A percentile compares a stretch with the other conserved stretches of the same genome.
These are phyloP conservation scores for Cepaea hortensis DNA, from an alignment of 2,888 invertebrate species.

Conservation along the genomic window DNA sequence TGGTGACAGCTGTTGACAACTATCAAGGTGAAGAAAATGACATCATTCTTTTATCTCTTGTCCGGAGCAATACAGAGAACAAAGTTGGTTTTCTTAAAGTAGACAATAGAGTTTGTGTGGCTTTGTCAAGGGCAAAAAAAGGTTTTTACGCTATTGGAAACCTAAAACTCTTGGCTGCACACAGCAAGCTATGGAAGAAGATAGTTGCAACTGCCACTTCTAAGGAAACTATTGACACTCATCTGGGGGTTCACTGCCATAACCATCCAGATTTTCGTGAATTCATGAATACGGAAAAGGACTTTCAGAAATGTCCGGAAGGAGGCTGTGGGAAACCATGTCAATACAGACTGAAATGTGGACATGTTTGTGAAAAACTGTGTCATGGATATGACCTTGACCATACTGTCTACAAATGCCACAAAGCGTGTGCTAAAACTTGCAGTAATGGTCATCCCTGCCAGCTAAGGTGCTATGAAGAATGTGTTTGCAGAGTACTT, in stretches of 20 bases:
- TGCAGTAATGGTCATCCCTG: constrained; percentile 37
- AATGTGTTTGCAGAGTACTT: background rate
- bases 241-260: too few species aligned
- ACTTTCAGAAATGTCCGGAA: constrained; percentile 45
- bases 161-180: constrained; percentile 47
- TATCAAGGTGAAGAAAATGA: constrained; percentile 76
- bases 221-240: constrained; percentile 8
- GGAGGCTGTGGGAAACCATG: constrained; percentile 49
- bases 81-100: too few species aligned
- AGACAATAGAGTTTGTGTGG: constrained; percentile 66
- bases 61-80: too few species aligned
- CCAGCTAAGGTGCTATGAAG: constrained; percentile 30
- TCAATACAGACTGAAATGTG: constrained; percentile 39
- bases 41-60: constrained; percentile 70
- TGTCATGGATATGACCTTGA: too few species aligned
- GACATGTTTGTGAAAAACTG: constrained; percentile 10
- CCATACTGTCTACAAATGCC: too few species aligned
- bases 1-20: constrained; percentile 72
- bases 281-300: constrained; percentile 31
- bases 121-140: constrained; percentile 72
- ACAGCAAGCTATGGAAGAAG: constrained; percentile 48
- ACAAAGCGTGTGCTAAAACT: too few species aligned
- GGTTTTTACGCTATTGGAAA: constrained; percentile 75
- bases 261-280: too few species aligned
- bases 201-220: constrained; percentile 41